These are phyloP conservation scores for Adelosebastes latens DNA, from an alignment of 2,797 vertebrate genomes.

Conservation along the genomic window DNA sequence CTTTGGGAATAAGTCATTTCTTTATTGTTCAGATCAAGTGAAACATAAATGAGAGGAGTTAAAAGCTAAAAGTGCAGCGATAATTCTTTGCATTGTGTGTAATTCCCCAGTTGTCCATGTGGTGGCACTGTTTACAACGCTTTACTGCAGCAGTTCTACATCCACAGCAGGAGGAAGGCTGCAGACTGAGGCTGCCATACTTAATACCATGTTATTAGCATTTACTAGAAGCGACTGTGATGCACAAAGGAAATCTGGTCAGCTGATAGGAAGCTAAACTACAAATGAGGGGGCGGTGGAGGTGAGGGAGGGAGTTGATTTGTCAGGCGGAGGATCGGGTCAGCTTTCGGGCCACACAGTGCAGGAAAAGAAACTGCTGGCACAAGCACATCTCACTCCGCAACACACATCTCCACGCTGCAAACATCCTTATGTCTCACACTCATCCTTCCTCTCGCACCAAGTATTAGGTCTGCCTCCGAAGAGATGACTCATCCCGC, in stretches of 20 bases:
- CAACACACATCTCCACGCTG: conserved; percentile 45
- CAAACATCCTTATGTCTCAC: conserved; percentile 52
- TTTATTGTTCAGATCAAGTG: not conserved
- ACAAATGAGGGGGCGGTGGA: conserved; percentile 22
- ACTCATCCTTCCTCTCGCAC: conserved; percentile 37
- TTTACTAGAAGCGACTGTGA: conserved; percentile 49
- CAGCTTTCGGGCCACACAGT: conserved; percentile 48
- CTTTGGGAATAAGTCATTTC: not conserved
- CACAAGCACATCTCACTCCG: conserved; percentile 69
- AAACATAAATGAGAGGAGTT: not conserved
- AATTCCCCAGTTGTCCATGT: conserved; percentile 46
- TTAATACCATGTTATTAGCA: conserved; percentile 57
- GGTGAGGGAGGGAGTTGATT: conserved; percentile 35
- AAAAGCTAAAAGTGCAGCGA: not conserved
- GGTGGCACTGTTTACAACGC: conserved; percentile 66
- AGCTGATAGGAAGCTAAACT: conserved; percentile 29
- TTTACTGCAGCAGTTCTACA: conserved; percentile 26
- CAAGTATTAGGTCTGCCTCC: conserved; percentile 44
- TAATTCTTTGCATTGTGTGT: not conserved
- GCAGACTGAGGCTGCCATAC: conserved; percentile 34
- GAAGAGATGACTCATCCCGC: conserved; percentile 70
- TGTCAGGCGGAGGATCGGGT: conserved; percentile 47
- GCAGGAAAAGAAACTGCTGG: conserved; percentile 71
- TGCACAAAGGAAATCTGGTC: conserved; percentile 25
- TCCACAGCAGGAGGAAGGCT: not conserved